Conservation (phyloP, 2,888 invertebrate genomes). For the Encarsia formosa region DNA sequence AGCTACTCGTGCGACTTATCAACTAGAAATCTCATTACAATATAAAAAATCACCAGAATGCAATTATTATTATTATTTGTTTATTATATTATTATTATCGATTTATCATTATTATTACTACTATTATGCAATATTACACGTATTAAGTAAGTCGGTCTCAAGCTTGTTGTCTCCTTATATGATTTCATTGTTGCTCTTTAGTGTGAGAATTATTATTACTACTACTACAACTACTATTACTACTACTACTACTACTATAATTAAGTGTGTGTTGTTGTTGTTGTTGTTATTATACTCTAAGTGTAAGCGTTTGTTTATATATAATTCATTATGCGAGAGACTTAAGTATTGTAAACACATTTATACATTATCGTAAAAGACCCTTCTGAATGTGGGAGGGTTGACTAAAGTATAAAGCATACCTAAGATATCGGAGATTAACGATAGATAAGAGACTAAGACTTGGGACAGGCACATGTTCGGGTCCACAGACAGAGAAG, state of each 20-base stretch:
- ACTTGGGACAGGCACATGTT: conserved; percentile 48
- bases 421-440: conserved; percentile 9
- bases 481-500: conserved; percentile 38
- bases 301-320: conserved; percentile 45
- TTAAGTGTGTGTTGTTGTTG: conserved; percentile 27
- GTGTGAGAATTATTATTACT: conserved; percentile 20
- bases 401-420: too few species aligned
- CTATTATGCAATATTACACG: conserved; percentile 19
- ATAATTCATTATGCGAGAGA: conserved; percentile 35
- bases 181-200: conserved; percentile 17
- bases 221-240: conserved; percentile 6
- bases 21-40: conserved; percentile 35
- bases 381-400: conserved; percentile 36
- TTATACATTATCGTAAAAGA: conserved; percentile 33
- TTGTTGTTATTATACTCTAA: conserved; percentile 26
- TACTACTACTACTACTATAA: conserved; percentile 5
- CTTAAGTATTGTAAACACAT: conserved; percentile 43
- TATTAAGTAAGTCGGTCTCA: conserved; percentile 23
- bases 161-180: conserved; percentile 28
- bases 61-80: conserved; percentile 40
- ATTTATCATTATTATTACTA: conserved; percentile 13
- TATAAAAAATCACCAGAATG: conserved; percentile 39
- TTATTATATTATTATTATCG: conserved; percentile 15
- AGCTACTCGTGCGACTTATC: conserved; percentile 48
- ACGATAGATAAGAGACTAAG: conserved; percentile 35